phyloP scores from a whole-genome alignment of 2,888 invertebrate genomes.

The Philereme transversata region DNA sequence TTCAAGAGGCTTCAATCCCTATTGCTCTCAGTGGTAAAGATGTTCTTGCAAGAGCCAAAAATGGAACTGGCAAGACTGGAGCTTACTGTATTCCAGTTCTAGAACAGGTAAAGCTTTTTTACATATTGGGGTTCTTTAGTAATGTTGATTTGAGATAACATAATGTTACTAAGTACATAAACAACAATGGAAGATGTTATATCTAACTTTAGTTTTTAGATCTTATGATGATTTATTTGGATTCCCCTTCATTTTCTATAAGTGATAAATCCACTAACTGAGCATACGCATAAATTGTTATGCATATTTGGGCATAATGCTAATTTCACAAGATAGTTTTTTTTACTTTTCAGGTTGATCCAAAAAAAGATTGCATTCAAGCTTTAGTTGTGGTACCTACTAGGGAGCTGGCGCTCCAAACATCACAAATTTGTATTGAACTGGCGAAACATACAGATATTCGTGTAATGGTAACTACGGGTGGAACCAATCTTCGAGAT shows the following conservation, averaged over 20 bases:
- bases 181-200: neutral
- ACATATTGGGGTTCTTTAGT: neutral
- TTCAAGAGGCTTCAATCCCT: conserved; percentile 99
- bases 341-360: conserved; percentile 85
- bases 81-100: conserved; percentile 99
- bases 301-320: neutral
- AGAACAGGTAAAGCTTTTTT: conserved; percentile 87
- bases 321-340: neutral
- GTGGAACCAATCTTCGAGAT: conserved; percentile 98
- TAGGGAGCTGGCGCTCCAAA: conserved; percentile 98
- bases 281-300: conserved; percentile 6
- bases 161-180: no score
- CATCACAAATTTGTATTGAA: conserved; percentile 99
- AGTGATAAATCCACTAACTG: conserved; percentile 62
- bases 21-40: conserved; percentile 99
- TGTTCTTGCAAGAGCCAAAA: conserved; percentile 99
- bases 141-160: no score
- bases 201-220: neutral
- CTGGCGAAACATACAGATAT: conserved; percentile 98
- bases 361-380: conserved; percentile 96
- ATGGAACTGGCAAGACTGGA: conserved; percentile 99
- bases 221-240: conserved; percentile 73
- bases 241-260: conserved; percentile 82
- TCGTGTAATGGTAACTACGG: conserved; percentile 99
- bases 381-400: conserved; percentile 99